Evolutionary conservation across 2,797 vertebrate genomes (phyloP).

Genomic region (Myotis daubentonii): DNA sequence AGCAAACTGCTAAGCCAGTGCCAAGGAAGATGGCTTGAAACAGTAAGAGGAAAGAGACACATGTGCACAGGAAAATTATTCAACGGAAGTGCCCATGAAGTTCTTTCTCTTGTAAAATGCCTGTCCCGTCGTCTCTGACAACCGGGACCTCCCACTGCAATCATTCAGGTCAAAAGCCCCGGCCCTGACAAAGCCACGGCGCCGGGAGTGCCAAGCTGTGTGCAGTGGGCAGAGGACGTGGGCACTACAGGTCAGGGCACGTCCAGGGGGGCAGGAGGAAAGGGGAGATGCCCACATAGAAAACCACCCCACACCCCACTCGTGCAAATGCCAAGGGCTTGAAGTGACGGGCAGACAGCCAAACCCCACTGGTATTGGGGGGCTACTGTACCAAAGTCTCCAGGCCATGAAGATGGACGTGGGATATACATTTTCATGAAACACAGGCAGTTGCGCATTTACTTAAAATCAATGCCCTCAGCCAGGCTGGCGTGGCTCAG

Average conservation of each 20-base stretch:
- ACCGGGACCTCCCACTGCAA: neutral
- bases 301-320: neutral
- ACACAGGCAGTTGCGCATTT: neutral
- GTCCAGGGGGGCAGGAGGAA: neutral
- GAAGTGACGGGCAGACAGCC: neutral
- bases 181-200: neutral
- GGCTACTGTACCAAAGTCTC: neutral
- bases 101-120: neutral
- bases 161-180: neutral
- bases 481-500: too few species aligned
- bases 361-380: neutral
- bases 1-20: neutral
- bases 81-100: neutral
- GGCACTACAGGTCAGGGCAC: rapidly evolving
- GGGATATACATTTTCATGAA: neutral
- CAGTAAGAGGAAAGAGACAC: neutral
- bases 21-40: neutral
- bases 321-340: neutral
- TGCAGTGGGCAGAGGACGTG: too few species aligned
- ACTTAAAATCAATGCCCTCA: neutral
- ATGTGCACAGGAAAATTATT: neutral
- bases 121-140: neutral
- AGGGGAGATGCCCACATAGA: neutral
- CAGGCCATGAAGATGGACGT: neutral
- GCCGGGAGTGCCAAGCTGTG: too few species aligned